A percentile compares a stretch with the other conserved stretches of the same genome.
Conservation (phyloP, 2,113 vertebrate genomes). For the Heterotilapia buettikoferi region DNA sequence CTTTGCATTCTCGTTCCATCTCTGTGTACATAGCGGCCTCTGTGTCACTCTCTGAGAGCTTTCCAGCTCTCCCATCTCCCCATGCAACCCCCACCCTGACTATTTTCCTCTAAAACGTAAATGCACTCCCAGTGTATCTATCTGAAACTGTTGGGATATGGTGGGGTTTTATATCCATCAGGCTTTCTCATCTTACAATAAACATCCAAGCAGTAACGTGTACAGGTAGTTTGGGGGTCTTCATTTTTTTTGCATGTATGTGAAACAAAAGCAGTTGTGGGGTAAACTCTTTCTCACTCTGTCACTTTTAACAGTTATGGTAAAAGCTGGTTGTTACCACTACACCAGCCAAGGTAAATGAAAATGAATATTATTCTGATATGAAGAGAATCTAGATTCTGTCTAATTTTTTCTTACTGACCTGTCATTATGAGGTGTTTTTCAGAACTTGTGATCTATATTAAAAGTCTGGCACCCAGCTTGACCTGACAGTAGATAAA, state of each 20-base stretch:
- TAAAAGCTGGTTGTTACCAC: background rate
- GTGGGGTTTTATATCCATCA: conserved; percentile 34
- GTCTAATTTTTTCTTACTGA: background rate
- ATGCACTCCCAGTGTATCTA: conserved; percentile 49
- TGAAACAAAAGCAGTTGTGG: conserved; percentile 48
- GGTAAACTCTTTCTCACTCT: background rate
- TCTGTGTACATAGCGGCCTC: conserved; percentile 18
- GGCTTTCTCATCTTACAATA: conserved; percentile 53
- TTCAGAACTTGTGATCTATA: background rate
- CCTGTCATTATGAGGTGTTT: background rate
- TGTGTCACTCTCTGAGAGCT: conserved; percentile 49
- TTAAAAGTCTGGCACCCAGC: background rate
- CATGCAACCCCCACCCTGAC: conserved; percentile 7
- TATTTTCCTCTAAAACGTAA: conserved; percentile 58
- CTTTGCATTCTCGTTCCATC: background rate
- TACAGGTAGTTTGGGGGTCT: conserved; percentile 11
- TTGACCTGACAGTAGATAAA: background rate
- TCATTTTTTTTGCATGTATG: conserved; percentile 69
- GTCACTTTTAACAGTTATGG: background rate
- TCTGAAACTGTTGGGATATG: conserved; percentile 33
- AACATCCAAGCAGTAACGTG: conserved; percentile 59
- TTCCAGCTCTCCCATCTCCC: conserved; percentile 4
- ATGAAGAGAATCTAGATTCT: background rate
- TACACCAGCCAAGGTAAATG: background rate
- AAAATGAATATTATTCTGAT: background rate